Percentiles rank a stretch among this genome's conserved stretches.
These are phyloP conservation scores for Lasioglossum villosulum DNA, from an alignment of 2,888 invertebrate genomes.

Conservation along the genomic window DNA sequence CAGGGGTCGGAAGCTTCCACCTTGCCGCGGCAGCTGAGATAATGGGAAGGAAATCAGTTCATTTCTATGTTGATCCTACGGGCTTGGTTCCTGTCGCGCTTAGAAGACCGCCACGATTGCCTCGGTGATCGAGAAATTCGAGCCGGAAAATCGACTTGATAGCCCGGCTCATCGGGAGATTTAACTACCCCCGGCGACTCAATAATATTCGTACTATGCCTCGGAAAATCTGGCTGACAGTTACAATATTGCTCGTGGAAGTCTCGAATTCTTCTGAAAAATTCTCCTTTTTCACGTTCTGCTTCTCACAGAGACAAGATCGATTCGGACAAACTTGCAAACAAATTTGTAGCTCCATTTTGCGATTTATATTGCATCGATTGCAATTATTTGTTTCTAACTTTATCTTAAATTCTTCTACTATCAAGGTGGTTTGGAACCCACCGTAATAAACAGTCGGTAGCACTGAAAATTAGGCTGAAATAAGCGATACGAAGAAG, in stretches of 20 bases:
- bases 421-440: too few species aligned
- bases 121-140: conserved; percentile 81
- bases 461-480: too few species aligned
- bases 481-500: too few species aligned
- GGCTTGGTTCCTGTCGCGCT: conserved; percentile 72
- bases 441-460: too few species aligned
- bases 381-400: too few species aligned
- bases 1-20: conserved; percentile 27
- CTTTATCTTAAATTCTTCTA: too few species aligned
- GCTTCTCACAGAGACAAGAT: background rate
- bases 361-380: background rate
- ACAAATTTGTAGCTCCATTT: background rate
- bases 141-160: conserved; percentile 78
- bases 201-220: conserved; percentile 35
- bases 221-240: background rate
- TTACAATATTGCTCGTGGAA: background rate
- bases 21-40: conserved; percentile 76
- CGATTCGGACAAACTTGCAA: background rate
- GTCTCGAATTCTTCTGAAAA: background rate
- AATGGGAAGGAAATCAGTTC: conserved; percentile 85
- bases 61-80: conserved; percentile 84
- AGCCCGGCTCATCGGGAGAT: conserved; percentile 61
- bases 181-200: conserved; percentile 36
- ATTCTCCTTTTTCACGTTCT: background rate
- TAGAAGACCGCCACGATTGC: conserved; percentile 76